Percentiles rank a stretch among this genome's conserved stretches.
phyloP scores from a whole-genome alignment of 2,797 vertebrate species.

The Netta rufina region DNA sequence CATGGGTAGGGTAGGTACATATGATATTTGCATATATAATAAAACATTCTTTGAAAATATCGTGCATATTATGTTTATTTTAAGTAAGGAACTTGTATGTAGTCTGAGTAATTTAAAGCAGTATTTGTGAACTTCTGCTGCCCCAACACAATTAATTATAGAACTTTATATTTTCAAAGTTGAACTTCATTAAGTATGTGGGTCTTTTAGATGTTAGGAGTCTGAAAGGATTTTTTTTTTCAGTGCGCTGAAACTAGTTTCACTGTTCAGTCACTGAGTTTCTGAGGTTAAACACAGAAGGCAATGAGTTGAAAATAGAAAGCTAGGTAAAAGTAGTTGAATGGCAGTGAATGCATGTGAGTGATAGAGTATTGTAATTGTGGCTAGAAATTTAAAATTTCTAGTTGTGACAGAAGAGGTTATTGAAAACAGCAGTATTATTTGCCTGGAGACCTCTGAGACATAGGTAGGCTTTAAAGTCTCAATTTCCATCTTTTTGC shows the following conservation, averaged over 20 bases:
- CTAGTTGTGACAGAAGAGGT: background rate
- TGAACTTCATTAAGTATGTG: conserved; percentile 35
- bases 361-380: background rate
- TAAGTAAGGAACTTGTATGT: background rate
- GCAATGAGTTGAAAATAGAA: background rate
- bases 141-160: background rate
- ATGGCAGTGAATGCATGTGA: background rate
- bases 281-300: background rate
- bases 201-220: background rate
- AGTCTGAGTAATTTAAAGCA: background rate
- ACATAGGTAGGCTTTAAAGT: background rate
- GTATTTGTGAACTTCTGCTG: background rate
- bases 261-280: background rate
- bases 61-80: background rate
- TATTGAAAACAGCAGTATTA: background rate
- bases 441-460: background rate
- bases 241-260: background rate
- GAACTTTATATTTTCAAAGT: conserved; percentile 13
- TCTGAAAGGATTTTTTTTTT: conserved; percentile 1
- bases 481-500: background rate
- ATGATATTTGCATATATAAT: background rate
- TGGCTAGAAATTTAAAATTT: background rate
- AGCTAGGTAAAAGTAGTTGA: background rate
- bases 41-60: background rate
- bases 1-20: background rate